Conservation (phyloP, 2,888 invertebrate species). For the Spilosoma lubricipeda region DNA sequence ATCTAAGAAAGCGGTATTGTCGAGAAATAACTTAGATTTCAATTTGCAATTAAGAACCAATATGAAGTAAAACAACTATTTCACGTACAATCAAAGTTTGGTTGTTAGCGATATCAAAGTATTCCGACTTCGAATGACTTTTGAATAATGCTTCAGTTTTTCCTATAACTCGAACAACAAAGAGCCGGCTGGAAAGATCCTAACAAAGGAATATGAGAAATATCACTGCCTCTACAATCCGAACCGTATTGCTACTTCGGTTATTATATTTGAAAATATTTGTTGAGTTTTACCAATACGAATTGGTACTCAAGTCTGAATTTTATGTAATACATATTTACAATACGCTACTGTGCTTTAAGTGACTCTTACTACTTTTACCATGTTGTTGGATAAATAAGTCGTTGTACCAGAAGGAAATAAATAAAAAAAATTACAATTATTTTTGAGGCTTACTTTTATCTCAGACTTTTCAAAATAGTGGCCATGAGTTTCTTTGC, state of each 20-base stretch:
- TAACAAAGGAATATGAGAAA: constrained; percentile 84
- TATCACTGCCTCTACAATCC: constrained; percentile 76
- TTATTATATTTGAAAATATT: constrained; percentile 77
- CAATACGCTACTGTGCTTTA: constrained; percentile 20
- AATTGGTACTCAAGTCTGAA: constrained; percentile 52
- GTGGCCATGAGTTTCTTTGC: too few species aligned
- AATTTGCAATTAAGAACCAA: constrained; percentile 22
- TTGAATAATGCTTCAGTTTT: constrained; percentile 74
- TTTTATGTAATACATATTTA: constrained; percentile 39
- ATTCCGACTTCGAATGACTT: constrained; percentile 62
- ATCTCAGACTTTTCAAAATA: too few species aligned
- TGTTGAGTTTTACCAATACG: constrained; percentile 65
- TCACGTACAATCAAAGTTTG: constrained; percentile 56
- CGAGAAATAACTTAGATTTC: not conserved
- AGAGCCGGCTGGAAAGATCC: constrained; percentile 74
- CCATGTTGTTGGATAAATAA: not conserved
- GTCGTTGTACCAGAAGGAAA: not conserved
- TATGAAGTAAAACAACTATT: constrained; percentile 39
- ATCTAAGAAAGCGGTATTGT: not conserved
- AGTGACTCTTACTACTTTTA: not conserved
- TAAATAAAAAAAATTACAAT: constrained; percentile 2
- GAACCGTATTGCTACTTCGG: constrained; percentile 75
- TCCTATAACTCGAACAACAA: constrained; percentile 81
- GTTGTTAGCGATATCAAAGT: constrained; percentile 59
- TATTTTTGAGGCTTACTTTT: constrained; percentile 23